Conservation (phyloP, 2,797 vertebrate species). For the Microhierax caerulescens region DNA sequence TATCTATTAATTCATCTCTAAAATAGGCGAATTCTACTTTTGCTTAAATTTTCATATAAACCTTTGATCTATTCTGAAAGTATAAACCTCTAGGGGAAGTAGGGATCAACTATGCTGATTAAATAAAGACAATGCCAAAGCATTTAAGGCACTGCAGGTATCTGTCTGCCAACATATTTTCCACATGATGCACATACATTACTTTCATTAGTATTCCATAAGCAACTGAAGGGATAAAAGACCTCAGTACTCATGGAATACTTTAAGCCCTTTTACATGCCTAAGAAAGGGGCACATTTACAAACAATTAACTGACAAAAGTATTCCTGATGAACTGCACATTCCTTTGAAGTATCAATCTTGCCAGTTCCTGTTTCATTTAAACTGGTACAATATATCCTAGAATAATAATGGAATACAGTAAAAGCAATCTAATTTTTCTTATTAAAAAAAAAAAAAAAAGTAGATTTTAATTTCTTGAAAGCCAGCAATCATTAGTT, state of each 20-base stretch:
- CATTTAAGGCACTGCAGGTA: slow-evolving; percentile 54
- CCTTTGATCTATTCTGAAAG: slow-evolving; percentile 57
- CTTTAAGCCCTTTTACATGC: neutral
- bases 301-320: slow-evolving; percentile 7
- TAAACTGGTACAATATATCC: neutral
- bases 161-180: slow-evolving; percentile 59
- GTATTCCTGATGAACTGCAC: neutral
- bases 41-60: slow-evolving; percentile 37
- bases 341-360: slow-evolving; percentile 7
- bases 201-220: slow-evolving; percentile 42
- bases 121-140: slow-evolving; percentile 40
- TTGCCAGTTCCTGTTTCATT: neutral
- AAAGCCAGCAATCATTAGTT: neutral
- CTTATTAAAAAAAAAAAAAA: neutral
- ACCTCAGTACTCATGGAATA: neutral
- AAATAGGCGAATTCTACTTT: slow-evolving; percentile 28
- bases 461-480: neutral
- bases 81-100: slow-evolving; percentile 16
- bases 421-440: neutral
- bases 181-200: slow-evolving; percentile 41
- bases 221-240: slow-evolving; percentile 11
- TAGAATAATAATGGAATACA: neutral
- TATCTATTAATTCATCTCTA: slow-evolving; percentile 44
- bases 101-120: neutral
- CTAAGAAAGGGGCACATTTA: slow-evolving; percentile 19